Conservation (phyloP, 1,140 invertebrate genomes). For the Monomorium pharaonis region DNA sequence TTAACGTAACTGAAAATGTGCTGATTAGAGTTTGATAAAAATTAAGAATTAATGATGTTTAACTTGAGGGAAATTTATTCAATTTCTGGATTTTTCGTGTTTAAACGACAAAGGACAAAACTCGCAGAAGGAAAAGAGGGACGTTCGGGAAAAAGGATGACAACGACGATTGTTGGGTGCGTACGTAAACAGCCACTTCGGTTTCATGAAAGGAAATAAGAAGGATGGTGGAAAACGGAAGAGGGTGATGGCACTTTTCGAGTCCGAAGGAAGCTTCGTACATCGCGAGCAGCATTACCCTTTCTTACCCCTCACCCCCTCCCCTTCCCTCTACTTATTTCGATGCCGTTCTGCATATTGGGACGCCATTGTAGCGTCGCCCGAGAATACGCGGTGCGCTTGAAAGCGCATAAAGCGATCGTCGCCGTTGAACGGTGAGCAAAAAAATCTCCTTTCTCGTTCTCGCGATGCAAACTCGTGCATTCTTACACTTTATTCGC, state of each 20-base stretch:
- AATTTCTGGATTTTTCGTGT: background rate
- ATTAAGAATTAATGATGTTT: background rate
- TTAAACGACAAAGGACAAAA: constrained; percentile 2
- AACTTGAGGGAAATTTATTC: background rate
- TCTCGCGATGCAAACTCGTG: constrained; percentile 46
- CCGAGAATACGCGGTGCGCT: constrained; percentile 52
- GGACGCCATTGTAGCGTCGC: constrained; percentile 51
- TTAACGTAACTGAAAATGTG: background rate
- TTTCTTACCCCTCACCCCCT: background rate
- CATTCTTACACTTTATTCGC: constrained; percentile 58
- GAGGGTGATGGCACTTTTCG: constrained; percentile 50
- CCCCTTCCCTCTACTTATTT: constrained; percentile 27
- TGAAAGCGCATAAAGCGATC: constrained; percentile 59
- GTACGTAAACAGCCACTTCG: constrained; percentile 52
- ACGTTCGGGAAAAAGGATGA: constrained; percentile 22
- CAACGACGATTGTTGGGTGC: constrained; percentile 36
- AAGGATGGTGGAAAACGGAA: constrained; percentile 50
- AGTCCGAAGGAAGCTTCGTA: constrained; percentile 46
- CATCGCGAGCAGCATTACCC: constrained; percentile 34
- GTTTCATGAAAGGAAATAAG: constrained; percentile 54
- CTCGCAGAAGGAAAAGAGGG: background rate
- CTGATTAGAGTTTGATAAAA: background rate
- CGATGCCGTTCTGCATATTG: constrained; percentile 56
- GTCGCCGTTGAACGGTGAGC: constrained; percentile 50
- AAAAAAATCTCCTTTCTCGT: constrained; percentile 53